Percentiles rank a stretch among this genome's conserved stretches.
phyloP scores from a whole-genome alignment of 2,797 vertebrate species.

The Saxicola maurus region DNA sequence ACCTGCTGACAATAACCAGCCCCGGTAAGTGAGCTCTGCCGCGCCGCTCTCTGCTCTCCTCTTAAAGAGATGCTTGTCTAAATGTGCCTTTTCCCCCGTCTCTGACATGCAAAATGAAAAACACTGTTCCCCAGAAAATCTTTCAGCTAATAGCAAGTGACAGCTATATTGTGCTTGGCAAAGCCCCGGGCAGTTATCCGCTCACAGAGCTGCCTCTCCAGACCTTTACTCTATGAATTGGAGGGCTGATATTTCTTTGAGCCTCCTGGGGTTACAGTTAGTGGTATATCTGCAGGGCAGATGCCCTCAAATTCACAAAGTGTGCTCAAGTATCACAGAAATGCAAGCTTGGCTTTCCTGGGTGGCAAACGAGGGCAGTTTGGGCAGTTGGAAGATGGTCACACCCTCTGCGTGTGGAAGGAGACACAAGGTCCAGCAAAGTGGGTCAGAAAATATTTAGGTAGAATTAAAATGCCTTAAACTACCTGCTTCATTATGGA shows the following conservation, averaged over 20 bases:
- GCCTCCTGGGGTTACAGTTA: conserved; percentile 61
- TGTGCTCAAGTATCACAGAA: conserved; percentile 53
- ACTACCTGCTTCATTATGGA: not conserved
- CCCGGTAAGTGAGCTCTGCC: conserved; percentile 80
- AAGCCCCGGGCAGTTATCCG: conserved; percentile 65
- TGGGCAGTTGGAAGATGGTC: not conserved
- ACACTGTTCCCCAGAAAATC: conserved; percentile 64
- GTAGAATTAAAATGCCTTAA: not conserved
- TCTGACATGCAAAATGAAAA: conserved; percentile 64
- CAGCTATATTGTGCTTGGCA: conserved; percentile 70
- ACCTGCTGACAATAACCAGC: conserved; percentile 95
- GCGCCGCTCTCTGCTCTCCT: not conserved
- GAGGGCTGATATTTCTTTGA: conserved; percentile 69
- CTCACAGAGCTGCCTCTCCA: conserved; percentile 63
- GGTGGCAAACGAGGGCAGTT: not conserved
- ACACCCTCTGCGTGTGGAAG: not conserved
- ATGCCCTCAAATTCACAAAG: conserved; percentile 39
- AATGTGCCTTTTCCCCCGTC: not conserved
- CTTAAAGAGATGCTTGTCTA: conserved; percentile 50
- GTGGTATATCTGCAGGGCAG: conserved; percentile 57
- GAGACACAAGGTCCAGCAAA: not conserved
- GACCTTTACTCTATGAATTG: conserved; percentile 65
- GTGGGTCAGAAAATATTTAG: not conserved
- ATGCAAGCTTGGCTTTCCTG: conserved; percentile 11
- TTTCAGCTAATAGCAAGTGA: conserved; percentile 70